Conservation (phyloP, 1,140 invertebrate species). For the Diachasma alloeum region DNA sequence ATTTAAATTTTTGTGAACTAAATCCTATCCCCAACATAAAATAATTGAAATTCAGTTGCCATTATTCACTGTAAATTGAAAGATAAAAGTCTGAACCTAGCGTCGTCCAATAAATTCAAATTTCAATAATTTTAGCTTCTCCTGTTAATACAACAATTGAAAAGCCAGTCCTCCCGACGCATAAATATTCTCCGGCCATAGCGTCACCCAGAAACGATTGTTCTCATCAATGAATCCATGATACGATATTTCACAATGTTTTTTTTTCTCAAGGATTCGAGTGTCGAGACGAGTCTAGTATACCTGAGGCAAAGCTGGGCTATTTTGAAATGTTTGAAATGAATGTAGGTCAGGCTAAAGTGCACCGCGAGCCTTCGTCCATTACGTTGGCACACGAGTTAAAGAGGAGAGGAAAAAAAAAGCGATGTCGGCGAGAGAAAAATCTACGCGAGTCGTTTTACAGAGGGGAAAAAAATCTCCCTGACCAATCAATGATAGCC, state of each 20-base stretch:
- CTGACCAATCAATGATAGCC: background rate
- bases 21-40: no score
- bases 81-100: no score
- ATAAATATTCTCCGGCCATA: no score
- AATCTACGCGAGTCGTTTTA: background rate
- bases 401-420: background rate
- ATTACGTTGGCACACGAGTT: constrained; percentile 14
- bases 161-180: no score
- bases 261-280: constrained; percentile 14
- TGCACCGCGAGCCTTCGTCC: constrained; percentile 22
- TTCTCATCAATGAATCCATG: no score
- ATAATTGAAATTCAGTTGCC: no score
- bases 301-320: constrained; percentile 3
- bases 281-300: constrained; percentile 8
- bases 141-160: no score
- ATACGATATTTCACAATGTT: background rate
- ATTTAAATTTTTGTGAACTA: no score
- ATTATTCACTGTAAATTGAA: no score
- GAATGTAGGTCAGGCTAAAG: constrained; percentile 27
- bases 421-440: background rate
- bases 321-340: constrained; percentile 27
- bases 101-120: no score
- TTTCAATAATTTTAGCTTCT: no score
- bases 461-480: background rate
- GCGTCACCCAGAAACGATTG: no score